Base-by-base conservation (phyloP, 2,113 vertebrate species). In the Ammodramus savannarum region DNA sequence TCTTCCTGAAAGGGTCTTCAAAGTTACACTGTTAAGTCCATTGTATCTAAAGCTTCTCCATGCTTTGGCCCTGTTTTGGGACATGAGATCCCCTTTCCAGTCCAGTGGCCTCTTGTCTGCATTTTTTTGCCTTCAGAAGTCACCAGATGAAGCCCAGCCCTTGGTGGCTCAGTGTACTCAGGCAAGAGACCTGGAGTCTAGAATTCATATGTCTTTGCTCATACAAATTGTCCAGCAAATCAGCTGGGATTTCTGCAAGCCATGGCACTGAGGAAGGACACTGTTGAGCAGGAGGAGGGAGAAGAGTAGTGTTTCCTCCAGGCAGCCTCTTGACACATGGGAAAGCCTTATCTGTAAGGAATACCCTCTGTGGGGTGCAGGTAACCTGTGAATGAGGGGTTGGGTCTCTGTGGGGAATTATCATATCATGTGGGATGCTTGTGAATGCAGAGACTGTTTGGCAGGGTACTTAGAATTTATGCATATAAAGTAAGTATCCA, bases 231-330 rank as follows among this genome's bases (percentile, higher is more conserved):
- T 15, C 20, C 38, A 67, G 12, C 4, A 58, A 77, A 74, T 51
- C 59, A 27, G 0, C 0, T 32, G 19, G 7, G 38, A 27, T 58
- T 52, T 26, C 32, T 43, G 74, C 52, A 19, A 41, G 11, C 10
- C 27, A 12, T 49, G 44, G 10, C 13, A 6, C 72, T 46, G 27
- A 43, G 46, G 67, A 80, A 41, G 51, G 21, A 23, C 19, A 3
- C 26, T 29, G 2, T 13, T 39, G 48, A 8, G 11, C 25, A 15
- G 5, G 6, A 3, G 11, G 22, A 81, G 43, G 14, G 43, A 21
- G 44, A 59, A 43, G 9, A 13, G 51, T 8, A 20, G 4, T 9
- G 21, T 18, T 54, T 49, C 34, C 18, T 58, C 41, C 0, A 0
- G 65, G 55, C 29, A 82, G 34, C 38, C 17, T 62, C 31, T 22